phyloP scores from a whole-genome alignment of 2,797 vertebrate species.

The Urosaurus nigricauda region DNA sequence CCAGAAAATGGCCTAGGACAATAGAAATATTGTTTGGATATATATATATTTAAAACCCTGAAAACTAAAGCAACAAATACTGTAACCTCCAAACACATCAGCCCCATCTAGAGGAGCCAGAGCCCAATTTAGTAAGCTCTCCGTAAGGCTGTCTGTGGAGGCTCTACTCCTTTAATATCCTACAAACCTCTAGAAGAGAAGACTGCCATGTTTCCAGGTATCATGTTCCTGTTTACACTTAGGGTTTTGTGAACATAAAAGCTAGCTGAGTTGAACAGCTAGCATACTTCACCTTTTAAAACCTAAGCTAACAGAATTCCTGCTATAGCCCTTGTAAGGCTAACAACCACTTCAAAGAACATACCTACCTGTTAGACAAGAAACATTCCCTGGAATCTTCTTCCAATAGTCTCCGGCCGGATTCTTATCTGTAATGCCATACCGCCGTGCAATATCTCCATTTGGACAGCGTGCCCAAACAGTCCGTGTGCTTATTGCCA shows the following conservation, averaged over 20 bases:
- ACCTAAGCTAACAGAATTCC: slow-evolving; percentile 1
- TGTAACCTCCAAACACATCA: too few relatives aligned
- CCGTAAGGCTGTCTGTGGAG: background rate
- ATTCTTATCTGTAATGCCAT: slow-evolving; percentile 91
- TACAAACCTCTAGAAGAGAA: background rate
- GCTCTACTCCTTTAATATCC: background rate
- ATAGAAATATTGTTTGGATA: too few relatives aligned
- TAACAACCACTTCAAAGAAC: background rate
- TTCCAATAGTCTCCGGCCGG: slow-evolving; percentile 98
- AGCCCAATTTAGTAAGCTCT: background rate
- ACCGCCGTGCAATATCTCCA: slow-evolving; percentile 92
- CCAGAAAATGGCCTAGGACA: too few relatives aligned
- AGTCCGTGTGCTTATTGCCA: slow-evolving; percentile 88
- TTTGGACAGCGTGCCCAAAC: slow-evolving; percentile 94
- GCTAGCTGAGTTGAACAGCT: background rate
- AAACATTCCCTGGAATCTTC: slow-evolving; percentile 89
- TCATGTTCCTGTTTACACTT: background rate
- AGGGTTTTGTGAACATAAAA: slow-evolving; percentile 10
- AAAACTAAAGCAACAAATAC: too few relatives aligned
- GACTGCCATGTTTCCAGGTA: background rate
- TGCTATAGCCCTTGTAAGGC: slow-evolving; percentile 9
- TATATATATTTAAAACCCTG: too few relatives aligned
- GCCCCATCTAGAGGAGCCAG: background rate
- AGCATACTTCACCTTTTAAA: background rate
- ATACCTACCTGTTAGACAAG: slow-evolving; percentile 88